Conservation (phyloP, 1,140 invertebrate genomes). For the Thaumatotibia leucotreta region DNA sequence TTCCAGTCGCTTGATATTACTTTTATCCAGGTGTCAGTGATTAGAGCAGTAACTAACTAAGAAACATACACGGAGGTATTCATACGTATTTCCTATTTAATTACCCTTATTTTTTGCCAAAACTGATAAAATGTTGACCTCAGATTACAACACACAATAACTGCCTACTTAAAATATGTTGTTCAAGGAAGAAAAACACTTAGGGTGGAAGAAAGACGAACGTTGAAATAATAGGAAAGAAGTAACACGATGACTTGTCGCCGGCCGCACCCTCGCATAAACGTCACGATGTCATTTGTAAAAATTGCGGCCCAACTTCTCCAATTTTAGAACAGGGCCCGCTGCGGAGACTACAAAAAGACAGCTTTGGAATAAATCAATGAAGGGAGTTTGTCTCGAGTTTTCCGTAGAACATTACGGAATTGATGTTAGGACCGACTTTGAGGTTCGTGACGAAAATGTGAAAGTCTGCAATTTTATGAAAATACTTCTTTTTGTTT, state of each 20-base stretch:
- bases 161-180: neutral
- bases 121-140: constrained; percentile 18
- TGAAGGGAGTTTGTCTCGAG: neutral
- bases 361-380: constrained; percentile 11
- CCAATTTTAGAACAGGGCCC: constrained; percentile 53
- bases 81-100: too few relatives aligned
- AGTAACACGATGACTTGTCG: constrained; percentile 73
- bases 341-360: constrained; percentile 26
- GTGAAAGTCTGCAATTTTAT: neutral
- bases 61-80: too few relatives aligned
- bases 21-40: too few relatives aligned
- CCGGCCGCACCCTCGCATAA: constrained; percentile 59
- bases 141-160: constrained; percentile 28
- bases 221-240: constrained; percentile 64
- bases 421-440: neutral
- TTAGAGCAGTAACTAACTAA: too few relatives aligned
- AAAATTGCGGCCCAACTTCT: constrained; percentile 72
- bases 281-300: constrained; percentile 75
- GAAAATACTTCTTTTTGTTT: neutral
- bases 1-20: too few relatives aligned
- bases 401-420: neutral
- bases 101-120: too few relatives aligned
- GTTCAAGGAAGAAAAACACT: constrained; percentile 32
- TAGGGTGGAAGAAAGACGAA: constrained; percentile 39
- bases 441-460: neutral